Percentiles rank a stretch among this genome's conserved stretches.
Evolutionary conservation across 2,113 vertebrate genomes (phyloP).

Genomic region (Pterocles burchelli): DNA sequence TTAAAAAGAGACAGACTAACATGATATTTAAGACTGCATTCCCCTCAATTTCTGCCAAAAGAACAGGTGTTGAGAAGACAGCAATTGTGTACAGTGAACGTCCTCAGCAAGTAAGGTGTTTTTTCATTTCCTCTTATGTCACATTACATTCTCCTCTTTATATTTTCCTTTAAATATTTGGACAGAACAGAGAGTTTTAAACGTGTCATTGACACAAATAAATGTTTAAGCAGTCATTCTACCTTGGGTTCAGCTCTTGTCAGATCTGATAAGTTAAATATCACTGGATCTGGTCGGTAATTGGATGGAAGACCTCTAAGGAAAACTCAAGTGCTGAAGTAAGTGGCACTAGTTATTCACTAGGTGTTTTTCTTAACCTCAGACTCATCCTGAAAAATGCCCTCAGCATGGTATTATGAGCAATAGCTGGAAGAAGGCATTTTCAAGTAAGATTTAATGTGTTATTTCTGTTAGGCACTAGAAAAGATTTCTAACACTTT

Average conservation of each 20-base stretch:
- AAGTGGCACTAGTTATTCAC: constrained; percentile 52
- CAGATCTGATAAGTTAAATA: constrained; percentile 63
- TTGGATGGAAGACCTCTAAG: constrained; percentile 65
- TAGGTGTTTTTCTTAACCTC: constrained; percentile 54
- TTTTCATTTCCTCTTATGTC: constrained; percentile 63
- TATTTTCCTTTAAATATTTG: constrained; percentile 70
- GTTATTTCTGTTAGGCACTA: background rate
- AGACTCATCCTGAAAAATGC: constrained; percentile 30
- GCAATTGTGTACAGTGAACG: constrained; percentile 32
- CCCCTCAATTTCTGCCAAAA: constrained; percentile 47
- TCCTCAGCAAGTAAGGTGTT: constrained; percentile 36
- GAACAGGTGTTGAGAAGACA: constrained; percentile 48
- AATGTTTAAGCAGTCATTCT: constrained; percentile 71
- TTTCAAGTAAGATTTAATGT: constrained; percentile 14
- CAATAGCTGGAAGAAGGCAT: background rate
- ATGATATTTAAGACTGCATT: background rate
- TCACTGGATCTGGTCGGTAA: constrained; percentile 63
- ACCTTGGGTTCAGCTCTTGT: constrained; percentile 68
- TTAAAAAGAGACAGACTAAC: constrained; percentile 17
- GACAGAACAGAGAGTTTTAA: constrained; percentile 63
- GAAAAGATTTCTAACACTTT: background rate
- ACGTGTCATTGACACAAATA: constrained; percentile 70
- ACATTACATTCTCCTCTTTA: constrained; percentile 59
- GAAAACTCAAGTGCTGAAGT: constrained; percentile 50
- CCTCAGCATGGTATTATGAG: background rate